Evolutionary conservation across 2,113 vertebrate species (phyloP).

Genomic region (Mohoua ochrocephala): DNA sequence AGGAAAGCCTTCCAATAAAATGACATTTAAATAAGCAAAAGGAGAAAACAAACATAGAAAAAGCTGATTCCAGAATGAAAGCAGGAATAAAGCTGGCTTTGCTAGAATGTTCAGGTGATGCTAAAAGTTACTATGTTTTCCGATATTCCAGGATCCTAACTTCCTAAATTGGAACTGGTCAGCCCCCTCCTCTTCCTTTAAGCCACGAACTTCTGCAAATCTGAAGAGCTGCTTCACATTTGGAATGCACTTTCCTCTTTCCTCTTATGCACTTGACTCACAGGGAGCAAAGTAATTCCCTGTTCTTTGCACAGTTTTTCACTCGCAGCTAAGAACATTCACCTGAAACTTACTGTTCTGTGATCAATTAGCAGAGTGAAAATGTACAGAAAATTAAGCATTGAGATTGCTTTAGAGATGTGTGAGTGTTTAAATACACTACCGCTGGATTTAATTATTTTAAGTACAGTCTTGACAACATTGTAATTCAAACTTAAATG

Average conservation of each 20-base stretch:
- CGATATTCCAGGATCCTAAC: neutral
- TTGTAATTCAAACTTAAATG: neutral
- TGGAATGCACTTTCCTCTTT: neutral
- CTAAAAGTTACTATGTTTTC: neutral
- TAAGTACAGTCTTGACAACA: neutral
- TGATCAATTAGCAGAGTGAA: neutral
- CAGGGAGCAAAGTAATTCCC: neutral
- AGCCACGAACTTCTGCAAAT: neutral
- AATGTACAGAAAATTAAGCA: neutral
- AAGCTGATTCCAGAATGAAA: neutral
- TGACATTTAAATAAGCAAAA: neutral
- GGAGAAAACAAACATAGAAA: neutral
- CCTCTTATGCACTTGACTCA: neutral
- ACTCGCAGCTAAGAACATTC: neutral
- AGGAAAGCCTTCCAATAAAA: neutral
- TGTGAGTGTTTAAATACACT: neutral
- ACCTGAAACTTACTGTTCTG: neutral
- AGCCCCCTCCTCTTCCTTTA: neutral
- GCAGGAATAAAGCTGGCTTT: neutral
- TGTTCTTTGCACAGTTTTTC: neutral
- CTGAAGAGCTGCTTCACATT: neutral
- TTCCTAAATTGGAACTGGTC: neutral
- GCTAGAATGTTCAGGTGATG: neutral
- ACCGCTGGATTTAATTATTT: neutral
- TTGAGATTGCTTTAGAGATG: neutral